Evolutionary conservation across 1,140 invertebrate genomes (phyloP).

Genomic region (Oryctes rhinoceros): DNA sequence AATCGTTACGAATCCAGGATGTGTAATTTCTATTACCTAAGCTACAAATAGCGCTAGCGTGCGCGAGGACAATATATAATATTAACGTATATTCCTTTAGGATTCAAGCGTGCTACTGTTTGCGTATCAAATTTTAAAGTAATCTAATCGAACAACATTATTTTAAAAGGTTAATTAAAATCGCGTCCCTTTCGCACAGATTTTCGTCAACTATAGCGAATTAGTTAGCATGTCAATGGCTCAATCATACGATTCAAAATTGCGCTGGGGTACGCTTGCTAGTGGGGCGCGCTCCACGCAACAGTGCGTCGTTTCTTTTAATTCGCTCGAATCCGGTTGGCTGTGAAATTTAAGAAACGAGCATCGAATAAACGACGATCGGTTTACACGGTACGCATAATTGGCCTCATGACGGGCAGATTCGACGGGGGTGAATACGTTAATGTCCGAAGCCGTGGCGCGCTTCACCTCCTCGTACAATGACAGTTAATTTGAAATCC

Average conservation of each 20-base stretch:
- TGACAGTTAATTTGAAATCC: constrained; percentile 58
- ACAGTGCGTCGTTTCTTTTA: constrained; percentile 19
- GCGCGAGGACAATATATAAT: not conserved
- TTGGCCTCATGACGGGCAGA: not conserved
- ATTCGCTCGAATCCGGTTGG: constrained; percentile 19
- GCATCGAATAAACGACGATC: constrained; percentile 35
- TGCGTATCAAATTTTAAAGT: not conserved
- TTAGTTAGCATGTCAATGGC: constrained; percentile 30
- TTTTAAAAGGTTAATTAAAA: not conserved
- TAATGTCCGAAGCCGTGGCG: not conserved
- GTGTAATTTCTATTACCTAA: too few species aligned
- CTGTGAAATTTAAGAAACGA: constrained; percentile 30
- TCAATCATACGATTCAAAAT: not conserved
- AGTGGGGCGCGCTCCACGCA: not conserved
- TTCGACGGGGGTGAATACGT: constrained; percentile 14
- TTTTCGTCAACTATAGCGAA: not conserved
- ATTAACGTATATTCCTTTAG: not conserved
- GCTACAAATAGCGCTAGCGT: too few species aligned
- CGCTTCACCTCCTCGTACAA: constrained; percentile 47
- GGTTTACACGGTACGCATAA: constrained; percentile 33
- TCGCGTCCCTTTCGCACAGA: not conserved
- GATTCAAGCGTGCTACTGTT: not conserved
- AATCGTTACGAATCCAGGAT: too few species aligned
- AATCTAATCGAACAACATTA: too few species aligned
- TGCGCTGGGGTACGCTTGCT: not conserved